Percentiles rank a stretch among this genome's conserved stretches.
phyloP scores from a whole-genome alignment of 2,888 invertebrate species.

The Cerastoderma edule region DNA sequence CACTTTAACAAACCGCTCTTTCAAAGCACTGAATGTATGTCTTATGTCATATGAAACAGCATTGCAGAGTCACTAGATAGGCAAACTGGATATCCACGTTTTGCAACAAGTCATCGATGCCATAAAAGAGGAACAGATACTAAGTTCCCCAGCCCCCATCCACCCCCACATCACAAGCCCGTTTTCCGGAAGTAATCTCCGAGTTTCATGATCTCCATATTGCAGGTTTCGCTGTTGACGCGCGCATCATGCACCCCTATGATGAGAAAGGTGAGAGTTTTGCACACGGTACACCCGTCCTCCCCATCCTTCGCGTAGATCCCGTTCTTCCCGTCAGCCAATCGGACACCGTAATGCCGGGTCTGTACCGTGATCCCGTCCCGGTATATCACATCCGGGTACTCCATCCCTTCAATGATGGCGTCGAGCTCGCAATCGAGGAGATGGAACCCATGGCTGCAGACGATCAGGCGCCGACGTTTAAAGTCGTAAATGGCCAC shows the following conservation, averaged over 20 bases:
- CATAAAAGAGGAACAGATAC: no score
- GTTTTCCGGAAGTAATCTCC: slow-evolving; percentile 70
- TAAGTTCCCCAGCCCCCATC: no score
- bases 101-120: no score
- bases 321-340: slow-evolving; percentile 76
- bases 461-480: slow-evolving; percentile 54
- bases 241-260: slow-evolving; percentile 68
- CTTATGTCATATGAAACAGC: no score
- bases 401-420: slow-evolving; percentile 59
- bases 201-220: slow-evolving; percentile 76
- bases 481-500: slow-evolving; percentile 69
- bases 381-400: slow-evolving; percentile 56
- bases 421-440: slow-evolving; percentile 62
- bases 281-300: slow-evolving; percentile 73
- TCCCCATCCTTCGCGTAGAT: slow-evolving; percentile 70
- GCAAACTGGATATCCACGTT: no score
- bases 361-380: slow-evolving; percentile 69
- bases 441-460: slow-evolving; percentile 63
- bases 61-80: no score
- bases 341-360: slow-evolving; percentile 64
- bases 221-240: slow-evolving; percentile 64
- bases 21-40: no score
- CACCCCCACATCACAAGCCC: slow-evolving; percentile 34
- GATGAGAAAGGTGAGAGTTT: slow-evolving; percentile 70
- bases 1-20: no score